phyloP scores from a whole-genome alignment of 2,888 invertebrate species.

The Fabriciana adippe region DNA sequence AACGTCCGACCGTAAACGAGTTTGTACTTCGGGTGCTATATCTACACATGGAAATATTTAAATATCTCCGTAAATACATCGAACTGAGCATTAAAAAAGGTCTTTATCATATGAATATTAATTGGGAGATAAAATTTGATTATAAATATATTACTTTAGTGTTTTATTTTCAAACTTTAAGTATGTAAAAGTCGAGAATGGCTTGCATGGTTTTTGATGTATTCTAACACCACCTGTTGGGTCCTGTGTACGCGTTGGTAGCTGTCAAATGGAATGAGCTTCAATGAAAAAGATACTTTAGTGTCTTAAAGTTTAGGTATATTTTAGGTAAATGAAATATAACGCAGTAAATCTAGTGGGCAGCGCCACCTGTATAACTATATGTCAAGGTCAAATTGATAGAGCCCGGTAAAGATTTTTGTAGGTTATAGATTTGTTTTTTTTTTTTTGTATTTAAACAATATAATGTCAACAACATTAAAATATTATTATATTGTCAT shows the following conservation, averaged over 20 bases:
- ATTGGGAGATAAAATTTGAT: neutral
- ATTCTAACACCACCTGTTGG: conserved; percentile 42
- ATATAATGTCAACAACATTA: neutral
- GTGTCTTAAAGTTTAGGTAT: rapidly evolving
- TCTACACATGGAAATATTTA: conserved; percentile 18
- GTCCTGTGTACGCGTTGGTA: conserved; percentile 38
- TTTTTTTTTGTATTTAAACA: conserved; percentile 16
- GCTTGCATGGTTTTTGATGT: conserved; percentile 36
- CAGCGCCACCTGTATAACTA: conserved; percentile 42
- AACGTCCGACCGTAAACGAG: conserved; percentile 43
- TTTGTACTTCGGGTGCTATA: conserved; percentile 38
- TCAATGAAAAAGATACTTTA: conserved; percentile 24
- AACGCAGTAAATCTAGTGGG: conserved; percentile 24
- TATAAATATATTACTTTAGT: neutral
- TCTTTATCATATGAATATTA: neutral
- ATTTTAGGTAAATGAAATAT: conserved; percentile 14
- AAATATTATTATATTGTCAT: neutral
- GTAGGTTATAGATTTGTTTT: conserved; percentile 23
- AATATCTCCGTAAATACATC: conserved; percentile 4
- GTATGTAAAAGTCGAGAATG: conserved; percentile 25
- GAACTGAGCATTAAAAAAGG: neutral
- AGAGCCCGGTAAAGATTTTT: conserved; percentile 30
- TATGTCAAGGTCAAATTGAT: conserved; percentile 41
- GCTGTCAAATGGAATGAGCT: conserved; percentile 37
- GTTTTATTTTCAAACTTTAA: neutral